These are phyloP conservation scores for Hirtodrosophila duncani DNA, from an alignment of 2,888 invertebrate species.

Conservation along the genomic window DNA sequence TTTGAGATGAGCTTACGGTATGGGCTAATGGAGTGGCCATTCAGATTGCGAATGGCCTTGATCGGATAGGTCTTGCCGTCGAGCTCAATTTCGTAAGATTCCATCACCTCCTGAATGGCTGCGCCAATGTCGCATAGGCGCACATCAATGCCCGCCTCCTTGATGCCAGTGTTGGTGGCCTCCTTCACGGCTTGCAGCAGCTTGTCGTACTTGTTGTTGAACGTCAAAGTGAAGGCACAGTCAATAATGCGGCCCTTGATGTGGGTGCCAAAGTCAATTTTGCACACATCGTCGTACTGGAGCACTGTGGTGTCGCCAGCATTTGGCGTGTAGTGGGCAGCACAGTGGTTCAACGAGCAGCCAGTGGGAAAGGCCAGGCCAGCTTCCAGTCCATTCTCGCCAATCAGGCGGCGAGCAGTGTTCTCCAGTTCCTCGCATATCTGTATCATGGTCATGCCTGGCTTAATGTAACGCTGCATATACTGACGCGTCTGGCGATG, in stretches of 20 bases:
- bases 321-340: conserved; percentile 99
- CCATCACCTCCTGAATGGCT: conserved; percentile 99
- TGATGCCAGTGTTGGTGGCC: conserved; percentile 99
- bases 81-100: conserved; percentile 98
- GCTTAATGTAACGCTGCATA: conserved; percentile 95
- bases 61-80: conserved; percentile 97
- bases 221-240: conserved; percentile 98
- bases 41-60: conserved; percentile 98
- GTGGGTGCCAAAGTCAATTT: conserved; percentile 99
- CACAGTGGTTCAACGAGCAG: conserved; percentile 98
- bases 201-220: conserved; percentile 97
- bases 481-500: conserved; percentile 89
- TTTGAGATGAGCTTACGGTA: conserved; percentile 85
- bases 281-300: conserved; percentile 97
- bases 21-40: conserved; percentile 99
- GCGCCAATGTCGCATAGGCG: conserved; percentile 97
- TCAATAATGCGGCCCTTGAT: conserved; percentile 99
- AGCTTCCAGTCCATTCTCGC: conserved; percentile 95
- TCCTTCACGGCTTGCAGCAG: conserved; percentile 96
- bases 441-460: conserved; percentile 99
- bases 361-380: conserved; percentile 98
- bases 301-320: conserved; percentile 97
- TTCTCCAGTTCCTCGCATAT: conserved; percentile 98
- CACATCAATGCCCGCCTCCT: conserved; percentile 96
- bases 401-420: conserved; percentile 93